A percentile compares a stretch with the other conserved stretches of the same genome.
phyloP scores from a whole-genome alignment of 2,888 invertebrate species.

The Caenorhabditis sinica region DNA sequence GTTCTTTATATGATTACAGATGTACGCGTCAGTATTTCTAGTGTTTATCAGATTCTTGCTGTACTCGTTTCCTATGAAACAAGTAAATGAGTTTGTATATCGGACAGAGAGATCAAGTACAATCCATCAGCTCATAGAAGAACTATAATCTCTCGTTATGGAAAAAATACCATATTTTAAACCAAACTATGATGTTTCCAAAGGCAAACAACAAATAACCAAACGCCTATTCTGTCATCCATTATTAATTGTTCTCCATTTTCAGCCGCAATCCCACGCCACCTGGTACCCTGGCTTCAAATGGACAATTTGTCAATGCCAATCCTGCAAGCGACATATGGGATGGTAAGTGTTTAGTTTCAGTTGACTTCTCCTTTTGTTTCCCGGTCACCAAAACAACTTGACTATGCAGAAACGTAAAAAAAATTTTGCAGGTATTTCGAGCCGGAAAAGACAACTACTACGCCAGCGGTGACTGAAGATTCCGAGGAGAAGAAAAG shows the following conservation, averaged over 20 bases:
- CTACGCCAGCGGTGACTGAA: background rate
- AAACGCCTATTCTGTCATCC: background rate
- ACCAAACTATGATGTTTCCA: too few relatives aligned
- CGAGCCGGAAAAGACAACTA: constrained; percentile 53
- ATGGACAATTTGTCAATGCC: constrained; percentile 71
- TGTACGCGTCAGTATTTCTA: too few relatives aligned
- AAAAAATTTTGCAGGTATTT: constrained; percentile 67
- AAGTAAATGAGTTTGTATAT: too few relatives aligned
- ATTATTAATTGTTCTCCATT: constrained; percentile 7
- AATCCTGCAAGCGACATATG: constrained; percentile 64
- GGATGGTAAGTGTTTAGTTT: constrained; percentile 67
- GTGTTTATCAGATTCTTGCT: too few relatives aligned
- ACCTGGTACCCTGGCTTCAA: constrained; percentile 72
- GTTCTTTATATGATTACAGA: too few relatives aligned
- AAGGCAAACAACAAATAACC: background rate
- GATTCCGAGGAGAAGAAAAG: constrained; percentile 28
- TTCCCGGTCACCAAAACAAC: constrained; percentile 1
- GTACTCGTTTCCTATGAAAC: too few relatives aligned
- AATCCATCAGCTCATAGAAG: too few relatives aligned
- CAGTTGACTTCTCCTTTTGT: constrained; percentile 9
- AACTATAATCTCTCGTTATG: too few relatives aligned
- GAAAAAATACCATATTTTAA: too few relatives aligned
- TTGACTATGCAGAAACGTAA: constrained; percentile 32
- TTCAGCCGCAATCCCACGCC: constrained; percentile 64
- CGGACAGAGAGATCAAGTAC: too few relatives aligned